phyloP scores from a whole-genome alignment of 2,888 invertebrate species.

The Urechis unicinctus region DNA sequence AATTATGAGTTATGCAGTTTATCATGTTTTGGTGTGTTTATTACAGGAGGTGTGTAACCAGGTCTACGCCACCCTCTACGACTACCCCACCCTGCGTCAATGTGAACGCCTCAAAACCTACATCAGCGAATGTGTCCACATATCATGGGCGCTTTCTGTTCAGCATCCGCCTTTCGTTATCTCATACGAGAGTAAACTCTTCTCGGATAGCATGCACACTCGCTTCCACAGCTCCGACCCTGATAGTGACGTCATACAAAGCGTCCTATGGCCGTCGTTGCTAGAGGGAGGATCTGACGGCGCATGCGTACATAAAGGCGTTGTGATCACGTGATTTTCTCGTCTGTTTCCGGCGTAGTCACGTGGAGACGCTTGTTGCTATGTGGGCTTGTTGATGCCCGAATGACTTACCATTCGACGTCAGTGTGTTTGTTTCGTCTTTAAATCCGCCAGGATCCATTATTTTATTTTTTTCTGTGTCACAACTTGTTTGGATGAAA shows the following conservation, averaged over 20 bases:
- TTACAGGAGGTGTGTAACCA: slow-evolving; percentile 60
- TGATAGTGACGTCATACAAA: slow-evolving; percentile 68
- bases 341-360: no score
- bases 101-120: slow-evolving; percentile 74
- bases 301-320: slow-evolving; percentile 75
- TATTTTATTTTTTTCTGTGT: no score
- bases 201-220: slow-evolving; percentile 71
- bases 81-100: slow-evolving; percentile 80
- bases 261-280: slow-evolving; percentile 82
- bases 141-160: slow-evolving; percentile 81
- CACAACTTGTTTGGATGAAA: no score
- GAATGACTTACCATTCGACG: no score
- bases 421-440: no score
- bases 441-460: no score
- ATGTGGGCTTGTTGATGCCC: no score
- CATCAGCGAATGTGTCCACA: slow-evolving; percentile 72
- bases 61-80: slow-evolving; percentile 82
- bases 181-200: slow-evolving; percentile 57
- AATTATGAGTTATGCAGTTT: no score
- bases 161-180: slow-evolving; percentile 53
- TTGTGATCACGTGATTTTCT: slow-evolving; percentile 76
- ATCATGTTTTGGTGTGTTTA: background rate
- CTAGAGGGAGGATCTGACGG: slow-evolving; percentile 64
- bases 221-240: slow-evolving; percentile 72
- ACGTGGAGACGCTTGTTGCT: no score